Conservation (phyloP, 2,888 invertebrate genomes). For the Brachypterus glaber region DNA sequence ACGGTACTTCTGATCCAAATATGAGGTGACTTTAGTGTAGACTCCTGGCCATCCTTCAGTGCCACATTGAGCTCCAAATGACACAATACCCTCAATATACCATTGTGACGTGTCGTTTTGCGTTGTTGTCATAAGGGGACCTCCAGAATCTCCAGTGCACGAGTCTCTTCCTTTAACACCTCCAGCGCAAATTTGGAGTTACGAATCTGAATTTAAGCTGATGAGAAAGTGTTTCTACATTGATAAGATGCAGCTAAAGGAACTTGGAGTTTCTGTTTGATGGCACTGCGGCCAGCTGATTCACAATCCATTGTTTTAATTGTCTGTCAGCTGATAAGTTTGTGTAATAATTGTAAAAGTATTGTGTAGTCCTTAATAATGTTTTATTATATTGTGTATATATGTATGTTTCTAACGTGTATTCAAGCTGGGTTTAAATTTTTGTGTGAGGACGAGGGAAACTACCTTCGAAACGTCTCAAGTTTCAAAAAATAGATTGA, state of each 20-base stretch:
- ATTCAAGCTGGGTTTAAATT: too few relatives aligned
- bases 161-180: constrained; percentile 51
- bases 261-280: constrained; percentile 54
- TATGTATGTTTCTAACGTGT: too few relatives aligned
- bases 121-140: constrained; percentile 57
- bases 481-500: too few relatives aligned
- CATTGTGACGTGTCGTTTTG: constrained; percentile 42
- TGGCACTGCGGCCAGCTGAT: constrained; percentile 27
- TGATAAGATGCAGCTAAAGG: constrained; percentile 47
- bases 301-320: too few relatives aligned
- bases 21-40: constrained; percentile 35
- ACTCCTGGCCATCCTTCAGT: constrained; percentile 32
- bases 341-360: too few relatives aligned
- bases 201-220: constrained; percentile 23
- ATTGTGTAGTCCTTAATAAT: too few relatives aligned
- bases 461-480: too few relatives aligned
- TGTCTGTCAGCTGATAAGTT: too few relatives aligned
- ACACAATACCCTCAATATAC: constrained; percentile 56
- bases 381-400: too few relatives aligned
- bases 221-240: constrained; percentile 37
- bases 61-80: constrained; percentile 47
- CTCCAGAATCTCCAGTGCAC: constrained; percentile 69
- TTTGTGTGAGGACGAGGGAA: too few relatives aligned
- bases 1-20: constrained; percentile 49
- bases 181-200: constrained; percentile 34